Percentiles rank a stretch among this genome's conserved stretches.
Evolutionary conservation across 30 jellyfish, hydroid and myxozoan genomes (phyloP).

Genomic region (Aurelia sp.): DNA sequence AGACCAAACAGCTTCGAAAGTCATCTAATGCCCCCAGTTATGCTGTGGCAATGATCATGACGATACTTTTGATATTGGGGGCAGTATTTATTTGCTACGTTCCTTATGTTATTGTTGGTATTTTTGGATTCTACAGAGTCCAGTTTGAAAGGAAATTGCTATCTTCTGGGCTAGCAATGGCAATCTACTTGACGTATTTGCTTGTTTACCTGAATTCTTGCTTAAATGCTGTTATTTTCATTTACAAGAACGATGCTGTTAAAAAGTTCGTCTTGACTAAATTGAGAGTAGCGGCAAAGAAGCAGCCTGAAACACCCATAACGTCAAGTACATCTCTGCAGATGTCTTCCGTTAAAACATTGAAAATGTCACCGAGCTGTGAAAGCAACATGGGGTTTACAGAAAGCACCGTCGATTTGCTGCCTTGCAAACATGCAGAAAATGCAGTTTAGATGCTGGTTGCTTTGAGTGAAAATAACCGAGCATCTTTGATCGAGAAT

Average conservation of each 20-base stretch:
- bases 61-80: slow-evolving; percentile 38
- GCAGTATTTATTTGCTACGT: slow-evolving; percentile 44
- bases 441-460: no score
- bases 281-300: not conserved
- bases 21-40: slow-evolving; percentile 28
- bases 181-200: slow-evolving; percentile 17
- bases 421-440: not conserved
- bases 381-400: slow-evolving; percentile 24
- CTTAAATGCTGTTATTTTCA: slow-evolving; percentile 42
- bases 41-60: slow-evolving; percentile 42
- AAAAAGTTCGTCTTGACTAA: slow-evolving; percentile 4
- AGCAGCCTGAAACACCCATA: not conserved
- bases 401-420: slow-evolving; percentile 11
- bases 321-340: slow-evolving; percentile 28
- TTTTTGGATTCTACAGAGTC: slow-evolving; percentile 24
- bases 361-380: slow-evolving; percentile 11
- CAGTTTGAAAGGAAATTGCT: not conserved
- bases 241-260: slow-evolving; percentile 48
- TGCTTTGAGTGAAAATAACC: no score
- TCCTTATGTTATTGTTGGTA: slow-evolving; percentile 50
- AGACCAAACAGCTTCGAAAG: slow-evolving; percentile 21
- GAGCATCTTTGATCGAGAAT: no score
- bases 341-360: slow-evolving; percentile 13
- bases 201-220: slow-evolving; percentile 52
- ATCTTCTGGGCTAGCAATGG: not conserved